A percentile compares a stretch with the other conserved stretches of the same genome.
Evolutionary conservation across 2,797 vertebrate genomes (phyloP).

Genomic region (Ptychadena robeensis): DNA sequence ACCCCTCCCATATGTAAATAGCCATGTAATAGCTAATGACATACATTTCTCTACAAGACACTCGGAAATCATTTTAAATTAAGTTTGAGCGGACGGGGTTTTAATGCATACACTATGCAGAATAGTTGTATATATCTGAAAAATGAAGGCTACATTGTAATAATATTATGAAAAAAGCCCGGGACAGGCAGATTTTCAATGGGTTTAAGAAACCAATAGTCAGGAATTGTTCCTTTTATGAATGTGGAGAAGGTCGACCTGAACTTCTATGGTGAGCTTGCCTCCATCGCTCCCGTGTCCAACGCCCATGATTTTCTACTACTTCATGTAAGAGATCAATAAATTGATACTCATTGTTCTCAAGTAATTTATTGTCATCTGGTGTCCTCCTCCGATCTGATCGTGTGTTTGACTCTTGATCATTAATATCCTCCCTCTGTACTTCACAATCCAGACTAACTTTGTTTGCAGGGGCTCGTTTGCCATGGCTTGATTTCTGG

Average conservation of each 20-base stretch:
- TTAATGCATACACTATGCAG: too few species aligned
- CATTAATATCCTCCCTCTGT: not conserved
- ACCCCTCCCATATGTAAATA: too few species aligned
- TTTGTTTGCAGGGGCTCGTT: not conserved
- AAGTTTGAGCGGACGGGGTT: too few species aligned
- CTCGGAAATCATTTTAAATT: too few species aligned
- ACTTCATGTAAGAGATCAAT: slow-evolving; percentile 82
- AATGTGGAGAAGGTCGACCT: not conserved
- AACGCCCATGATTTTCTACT: slow-evolving; percentile 79
- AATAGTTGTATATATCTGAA: too few species aligned
- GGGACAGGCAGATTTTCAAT: not conserved
- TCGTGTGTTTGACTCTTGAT: not conserved
- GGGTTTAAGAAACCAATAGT: not conserved
- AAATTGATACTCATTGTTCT: slow-evolving; percentile 71
- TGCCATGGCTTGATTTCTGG: not conserved
- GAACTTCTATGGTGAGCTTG: slow-evolving; percentile 66
- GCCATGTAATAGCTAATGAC: too few species aligned
- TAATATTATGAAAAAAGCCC: too few species aligned
- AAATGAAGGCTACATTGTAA: not conserved
- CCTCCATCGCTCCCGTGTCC: slow-evolving; percentile 81
- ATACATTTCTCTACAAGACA: too few species aligned
- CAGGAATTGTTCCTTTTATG: not conserved
- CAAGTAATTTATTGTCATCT: slow-evolving; percentile 68
- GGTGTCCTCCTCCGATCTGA: slow-evolving; percentile 65
- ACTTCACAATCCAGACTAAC: slow-evolving; percentile 13